Base-by-base conservation (phyloP, 2,113 vertebrate genomes). In the Cephalopterus ornatus region DNA sequence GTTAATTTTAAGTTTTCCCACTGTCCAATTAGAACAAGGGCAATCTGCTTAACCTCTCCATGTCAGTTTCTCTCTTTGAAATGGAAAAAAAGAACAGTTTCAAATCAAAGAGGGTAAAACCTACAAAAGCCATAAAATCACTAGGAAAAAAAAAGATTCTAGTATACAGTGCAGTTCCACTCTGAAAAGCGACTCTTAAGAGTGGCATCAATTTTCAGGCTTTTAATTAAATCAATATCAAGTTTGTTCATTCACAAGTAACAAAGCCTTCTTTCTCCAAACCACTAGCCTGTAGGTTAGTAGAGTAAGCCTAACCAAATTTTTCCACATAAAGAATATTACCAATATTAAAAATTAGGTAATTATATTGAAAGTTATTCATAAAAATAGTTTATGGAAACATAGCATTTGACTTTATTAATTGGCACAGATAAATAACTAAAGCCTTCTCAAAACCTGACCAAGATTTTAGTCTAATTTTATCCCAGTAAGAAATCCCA, bases 211-310 rank as follows among this genome's bases (percentile, higher is more conserved):
- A 49, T 81, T 93, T 95, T 84, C 89, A 89, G 61, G 35, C 30
- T 91, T 92, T 92, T 87, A 95, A 94, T 95, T 81, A 96, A 95
- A 91, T 75, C 52, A 89, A 47, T 88, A 94, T 71, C 72, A 85
- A 91, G 28, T 91, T 76, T 83, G 41, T 58, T 85, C 70, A 89
- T 68, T 94, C 70, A 74, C 39, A 92, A 93, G 61, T 83, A 93
- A 95, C 89, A 97, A 92, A 92, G 93, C 23, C 68, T 47, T 50
- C 89, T 93, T 95, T 92, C 86, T 91, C 65, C 76, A 93, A 88
- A 65, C 23, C 42, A 82, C 47, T 42, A 83, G 39, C 18, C 21
- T 27, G 12, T 33, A 63, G 18, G n/a, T 80, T 32, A 56, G 39
- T 11, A 73, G 3, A 52, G 23, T 3, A 85, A 75, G 50, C 24